Base-by-base conservation (phyloP, 2,888 invertebrate genomes). In the Hermaeophaga mercurialis region DNA sequence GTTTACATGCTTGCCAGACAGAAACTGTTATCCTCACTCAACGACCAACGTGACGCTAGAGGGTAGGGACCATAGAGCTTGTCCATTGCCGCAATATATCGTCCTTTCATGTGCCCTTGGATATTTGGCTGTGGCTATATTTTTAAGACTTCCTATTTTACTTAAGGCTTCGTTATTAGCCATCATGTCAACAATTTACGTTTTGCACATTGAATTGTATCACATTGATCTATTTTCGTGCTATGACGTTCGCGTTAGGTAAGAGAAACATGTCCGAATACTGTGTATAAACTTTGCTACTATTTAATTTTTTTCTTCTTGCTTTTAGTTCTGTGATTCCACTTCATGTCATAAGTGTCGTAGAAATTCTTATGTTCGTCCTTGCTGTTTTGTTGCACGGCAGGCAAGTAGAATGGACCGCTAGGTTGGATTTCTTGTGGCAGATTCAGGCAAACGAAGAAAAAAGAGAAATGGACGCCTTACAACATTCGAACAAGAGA, bases 381-480 rank as follows among this genome's bases (percentile, higher is more conserved):
- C 75, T 94, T 68, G 91, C 91, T 3, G 89, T 95, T 63, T 79
- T 93, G 53, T 81, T 94, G 47, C 94, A 94, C 76, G 94, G 88
- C 0, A 85, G 87, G 64, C 80, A 92, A 85, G 85, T 94, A 70
- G 94, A 96, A 79, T 95, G 94, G 92, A 94, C 94, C 43, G 90
- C 92, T 14, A 81, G 94, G 19, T 80, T 90, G 39, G 90, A 90
- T 79, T 90, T 90, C 75, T 80, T 90, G 18, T 90, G 90, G 90
- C 90, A 90, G 75, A 81, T 89, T 63, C 89, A 94, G 81, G 94
- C 94, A 2, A 85, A 91, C 47, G 93, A 94, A 73, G 94, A 95
- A 79, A 94, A 94, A 76, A 84, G 89, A 48, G 94, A 94, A 76
- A 94, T 95, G 94, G 91, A 91, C 68, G 91, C 93, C n/a, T 77